These are phyloP conservation scores for Falco berigora DNA, from an alignment of 2,797 vertebrate genomes.

Conservation along the genomic window DNA sequence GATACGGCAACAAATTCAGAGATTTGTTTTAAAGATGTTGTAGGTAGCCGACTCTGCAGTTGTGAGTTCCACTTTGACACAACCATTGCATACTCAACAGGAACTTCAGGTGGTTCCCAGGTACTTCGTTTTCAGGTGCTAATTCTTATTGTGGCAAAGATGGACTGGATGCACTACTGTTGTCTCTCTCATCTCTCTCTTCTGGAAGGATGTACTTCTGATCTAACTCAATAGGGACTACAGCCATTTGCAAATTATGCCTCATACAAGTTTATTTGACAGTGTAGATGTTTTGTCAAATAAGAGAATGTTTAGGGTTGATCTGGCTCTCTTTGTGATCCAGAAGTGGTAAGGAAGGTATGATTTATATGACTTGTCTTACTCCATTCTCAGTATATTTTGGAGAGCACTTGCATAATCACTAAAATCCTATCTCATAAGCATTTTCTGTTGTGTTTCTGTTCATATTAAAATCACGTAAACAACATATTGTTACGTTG, in stretches of 20 bases:
- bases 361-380: neutral
- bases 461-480: neutral
- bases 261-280: neutral
- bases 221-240: neutral
- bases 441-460: neutral
- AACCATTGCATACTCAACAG: neutral
- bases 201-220: neutral
- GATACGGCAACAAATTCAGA: constrained; percentile 29
- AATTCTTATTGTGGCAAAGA: neutral
- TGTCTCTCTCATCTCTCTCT: neutral
- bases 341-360: neutral
- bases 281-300: neutral
- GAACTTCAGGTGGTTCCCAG: neutral
- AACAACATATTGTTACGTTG: neutral
- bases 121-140: neutral
- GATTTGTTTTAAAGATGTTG: constrained; percentile 55
- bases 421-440: neutral
- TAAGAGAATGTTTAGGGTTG: neutral
- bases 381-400: neutral
- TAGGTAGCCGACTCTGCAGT: neutral
- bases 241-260: neutral
- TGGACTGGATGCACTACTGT: neutral
- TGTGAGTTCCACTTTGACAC: neutral
- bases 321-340: neutral
- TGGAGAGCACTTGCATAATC: neutral